Evolutionary conservation across 2,113 vertebrate genomes (phyloP).

Genomic region (Nanorana parkeri): DNA sequence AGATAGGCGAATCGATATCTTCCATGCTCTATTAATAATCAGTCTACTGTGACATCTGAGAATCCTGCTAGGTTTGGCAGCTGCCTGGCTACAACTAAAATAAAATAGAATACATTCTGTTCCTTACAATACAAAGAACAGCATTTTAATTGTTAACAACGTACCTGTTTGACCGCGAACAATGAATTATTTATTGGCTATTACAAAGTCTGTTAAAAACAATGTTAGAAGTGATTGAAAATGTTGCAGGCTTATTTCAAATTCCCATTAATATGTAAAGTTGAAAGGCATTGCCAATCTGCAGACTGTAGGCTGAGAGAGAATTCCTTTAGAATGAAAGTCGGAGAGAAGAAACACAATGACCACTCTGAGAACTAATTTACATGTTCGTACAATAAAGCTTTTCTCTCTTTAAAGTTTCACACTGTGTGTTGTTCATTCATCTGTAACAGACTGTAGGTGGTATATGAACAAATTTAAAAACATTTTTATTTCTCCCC

Average conservation of each 20-base stretch:
- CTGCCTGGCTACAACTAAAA: neutral
- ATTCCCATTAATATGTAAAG: constrained; percentile 25
- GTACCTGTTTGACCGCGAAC: neutral
- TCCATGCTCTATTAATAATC: no score
- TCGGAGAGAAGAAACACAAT: constrained; percentile 1
- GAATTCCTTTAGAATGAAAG: constrained; percentile 10
- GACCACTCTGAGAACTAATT: constrained; percentile 29
- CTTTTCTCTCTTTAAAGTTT: neutral
- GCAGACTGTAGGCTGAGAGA: neutral
- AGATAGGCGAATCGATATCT: no score
- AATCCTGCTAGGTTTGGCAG: no score
- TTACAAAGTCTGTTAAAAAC: constrained; percentile 22
- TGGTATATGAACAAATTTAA: constrained; percentile 1
- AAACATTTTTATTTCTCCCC: neutral
- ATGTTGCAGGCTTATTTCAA: neutral
- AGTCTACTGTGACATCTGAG: no score
- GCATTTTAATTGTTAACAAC: neutral
- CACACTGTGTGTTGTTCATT: constrained; percentile 19
- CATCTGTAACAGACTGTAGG: constrained; percentile 30
- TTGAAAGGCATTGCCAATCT: constrained; percentile 5
- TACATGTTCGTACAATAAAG: constrained; percentile 31
- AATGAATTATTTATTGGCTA: constrained; percentile 6
- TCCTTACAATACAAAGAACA: no score
- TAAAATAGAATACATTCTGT: neutral
- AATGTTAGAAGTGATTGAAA: constrained; percentile 11